Evolutionary conservation across 2,797 vertebrate species (phyloP), one percentile per base, ranked within the genome.

Genomic region (Triplophysa bombifrons): DNA sequence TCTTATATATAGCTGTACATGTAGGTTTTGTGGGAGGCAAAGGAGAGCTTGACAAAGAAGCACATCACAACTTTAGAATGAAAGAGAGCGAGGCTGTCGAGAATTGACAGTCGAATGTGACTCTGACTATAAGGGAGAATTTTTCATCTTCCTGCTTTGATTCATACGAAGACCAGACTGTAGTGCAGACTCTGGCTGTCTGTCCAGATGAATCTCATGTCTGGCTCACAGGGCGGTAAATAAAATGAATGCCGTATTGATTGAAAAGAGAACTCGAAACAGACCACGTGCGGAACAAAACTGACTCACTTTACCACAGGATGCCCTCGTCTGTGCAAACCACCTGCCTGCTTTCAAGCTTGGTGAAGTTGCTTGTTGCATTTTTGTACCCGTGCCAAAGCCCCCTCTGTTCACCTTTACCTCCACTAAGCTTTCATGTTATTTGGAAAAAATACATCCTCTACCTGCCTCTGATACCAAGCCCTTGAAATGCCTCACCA

Each of bases 111-210:
- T 66, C 13, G 44, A 68, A 48, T 46, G 65, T 66, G 61, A 82
- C 55, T 80, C 46, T 46, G 55, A 20, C 27, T 63, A 20, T 14
- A 34, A 17, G 30, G 30, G 60, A 64, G 30, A 19, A 19, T n/a
- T 34, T 38, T 38, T 64, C 61, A 38, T 38, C 16, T 9, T 11
- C 58, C 22, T 30, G 14, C 5, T 77, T 68, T 78, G 74, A 78
- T 82, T 78, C 82, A 78, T 64, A 75, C 38, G 14, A 48, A 69
- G 76, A 82, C 51, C 25, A 80, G 76, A 85, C 69, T 67, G 58
- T 58, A 72, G 56, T 20, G 48, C 20, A 72, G 56, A 48, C 74
- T 78, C 70, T 75, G 55, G 46, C n/a, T 22, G n/a, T 79, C 71
- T 61, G 77, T 65, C 25, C 61, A 73, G 60, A 70, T 27, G 58